Evolutionary conservation across 23 tunicate genomes (phyloP), one percentile per base, ranked within the genome.

Genomic region (Aplidium turbinatum): DNA sequence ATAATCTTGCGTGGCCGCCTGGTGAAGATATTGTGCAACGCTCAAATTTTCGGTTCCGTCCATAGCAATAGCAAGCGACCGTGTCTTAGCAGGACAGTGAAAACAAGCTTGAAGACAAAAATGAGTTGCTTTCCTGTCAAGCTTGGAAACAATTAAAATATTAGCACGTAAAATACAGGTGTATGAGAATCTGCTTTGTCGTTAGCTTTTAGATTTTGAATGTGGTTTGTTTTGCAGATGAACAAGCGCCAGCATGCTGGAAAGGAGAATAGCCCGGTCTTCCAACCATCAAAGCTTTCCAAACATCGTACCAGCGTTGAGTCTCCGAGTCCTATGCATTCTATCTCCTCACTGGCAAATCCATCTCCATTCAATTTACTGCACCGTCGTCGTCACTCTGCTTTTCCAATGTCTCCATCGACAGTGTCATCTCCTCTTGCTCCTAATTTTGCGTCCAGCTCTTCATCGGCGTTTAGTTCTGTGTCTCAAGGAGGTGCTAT

Each of bases 381-480:
- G 19, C 56, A 25, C 6, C n/a, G 28, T 5, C 68, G 76, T 13
- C 77, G 85, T 32, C 57, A 55, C 26, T 57, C 79, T 4, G 38
- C 72, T 31, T 31, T 47, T 18, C 27, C 61, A 5, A 57, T 58
- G 51, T 81, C 79, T 53, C 87, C 87, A 11, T 72, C 24, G 4
- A 22, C 69, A 75, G 72, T 79, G 61, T 81, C 87, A 60, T 81
- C 87, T 16, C 87, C 87, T 2, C 65, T 81, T 56, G 79, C 42
- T 27, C 38, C 77, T 1, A 47, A 72, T 55, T 81, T 81, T 34
- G 18, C 87, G 3, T 72, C 87, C 64, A 81, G 85, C 35, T 78
- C 77, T 6, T 58, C 79, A 1, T 81, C 87, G 36, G 78, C 87
- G 18, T 72, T 72, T 35, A 72, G 78, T 31, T 63, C 79, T 34